Evolutionary conservation across 2,797 vertebrate genomes (phyloP).

Genomic region (Tympanoctomys barrerae): DNA sequence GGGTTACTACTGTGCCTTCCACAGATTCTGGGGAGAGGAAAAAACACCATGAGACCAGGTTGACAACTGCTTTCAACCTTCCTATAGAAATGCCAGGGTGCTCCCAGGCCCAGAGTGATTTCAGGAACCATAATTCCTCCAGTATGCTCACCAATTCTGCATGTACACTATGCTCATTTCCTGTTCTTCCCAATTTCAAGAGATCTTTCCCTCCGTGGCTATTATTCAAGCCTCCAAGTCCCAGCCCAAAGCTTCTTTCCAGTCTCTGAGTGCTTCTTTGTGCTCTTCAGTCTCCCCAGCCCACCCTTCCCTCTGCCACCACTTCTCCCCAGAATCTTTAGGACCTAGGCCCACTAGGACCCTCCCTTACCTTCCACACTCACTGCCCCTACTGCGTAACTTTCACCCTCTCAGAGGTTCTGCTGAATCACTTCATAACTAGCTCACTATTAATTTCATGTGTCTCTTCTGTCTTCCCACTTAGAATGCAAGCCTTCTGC

Average conservation of each 20-base stretch:
- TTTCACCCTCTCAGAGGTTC: background rate
- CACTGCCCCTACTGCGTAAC: too few species aligned
- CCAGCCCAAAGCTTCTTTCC: background rate
- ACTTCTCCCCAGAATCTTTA: background rate
- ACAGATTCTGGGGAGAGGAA: slow-evolving; percentile 9
- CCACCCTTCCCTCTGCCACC: background rate
- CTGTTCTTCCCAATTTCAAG: background rate
- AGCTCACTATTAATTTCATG: background rate
- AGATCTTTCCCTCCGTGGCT: background rate
- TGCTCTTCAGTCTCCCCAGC: too few species aligned
- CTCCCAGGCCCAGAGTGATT: background rate
- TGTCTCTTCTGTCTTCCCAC: background rate
- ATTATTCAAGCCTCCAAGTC: background rate
- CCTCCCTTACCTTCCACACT: background rate
- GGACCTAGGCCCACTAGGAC: background rate
- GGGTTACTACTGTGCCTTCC: slow-evolving; percentile 16
- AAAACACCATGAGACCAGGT: background rate
- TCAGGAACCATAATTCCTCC: background rate
- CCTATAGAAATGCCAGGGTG: background rate
- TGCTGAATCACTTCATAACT: background rate
- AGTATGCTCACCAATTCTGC: too few species aligned
- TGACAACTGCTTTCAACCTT: background rate
- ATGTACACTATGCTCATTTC: background rate
- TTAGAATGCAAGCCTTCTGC: background rate
- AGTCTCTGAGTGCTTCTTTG: background rate